These are phyloP conservation scores for Merluccius polli DNA, from an alignment of 2,797 vertebrate species.

Conservation along the genomic window DNA sequence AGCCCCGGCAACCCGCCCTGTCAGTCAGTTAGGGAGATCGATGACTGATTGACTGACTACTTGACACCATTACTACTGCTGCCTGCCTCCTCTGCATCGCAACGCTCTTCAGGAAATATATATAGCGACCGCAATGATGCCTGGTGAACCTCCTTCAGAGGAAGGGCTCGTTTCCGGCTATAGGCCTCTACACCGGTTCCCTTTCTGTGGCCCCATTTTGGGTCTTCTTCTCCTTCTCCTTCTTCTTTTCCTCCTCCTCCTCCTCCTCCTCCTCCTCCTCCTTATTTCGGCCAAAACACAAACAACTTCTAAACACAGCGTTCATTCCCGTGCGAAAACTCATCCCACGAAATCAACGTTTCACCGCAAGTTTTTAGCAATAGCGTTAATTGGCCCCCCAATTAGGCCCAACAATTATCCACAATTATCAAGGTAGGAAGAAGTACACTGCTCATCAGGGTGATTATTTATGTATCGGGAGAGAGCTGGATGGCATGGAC, in stretches of 20 bases:
- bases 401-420: constrained; percentile 80
- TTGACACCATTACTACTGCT: neutral
- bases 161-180: neutral
- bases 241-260: no score
- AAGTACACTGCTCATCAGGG: constrained; percentile 68
- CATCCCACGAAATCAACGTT: neutral
- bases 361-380: constrained; percentile 23
- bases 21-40: neutral
- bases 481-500: constrained; percentile 30
- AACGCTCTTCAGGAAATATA: neutral
- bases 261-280: no score
- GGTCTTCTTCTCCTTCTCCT: neutral
- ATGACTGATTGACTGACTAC: neutral
- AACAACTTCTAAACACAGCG: constrained; percentile 44
- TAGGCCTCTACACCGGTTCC: neutral
- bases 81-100: neutral
- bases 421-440: constrained; percentile 79
- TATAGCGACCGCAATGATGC: neutral
- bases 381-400: constrained; percentile 54
- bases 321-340: constrained; percentile 60
- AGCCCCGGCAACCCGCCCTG: neutral
- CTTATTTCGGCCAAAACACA: neutral
- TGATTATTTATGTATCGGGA: constrained; percentile 69
- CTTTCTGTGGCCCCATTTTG: neutral
- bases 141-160: neutral